Evolutionary conservation across 2,113 vertebrate species (phyloP), one percentile per base, ranked within the genome.

Genomic region (Nyctereutes procyonoides): DNA sequence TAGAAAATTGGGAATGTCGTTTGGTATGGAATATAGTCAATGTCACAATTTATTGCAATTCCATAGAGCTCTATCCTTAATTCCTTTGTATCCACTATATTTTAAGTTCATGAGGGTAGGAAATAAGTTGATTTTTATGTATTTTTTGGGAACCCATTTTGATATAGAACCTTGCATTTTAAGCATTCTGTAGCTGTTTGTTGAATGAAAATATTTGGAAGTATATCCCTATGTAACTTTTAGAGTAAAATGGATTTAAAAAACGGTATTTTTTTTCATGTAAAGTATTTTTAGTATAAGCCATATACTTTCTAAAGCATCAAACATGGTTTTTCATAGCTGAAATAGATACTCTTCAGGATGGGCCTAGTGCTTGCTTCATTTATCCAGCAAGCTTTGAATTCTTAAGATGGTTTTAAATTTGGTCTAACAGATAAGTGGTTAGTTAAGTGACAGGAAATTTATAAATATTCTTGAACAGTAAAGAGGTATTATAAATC

Each of bases 121-220:
- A 82, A 80, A 16, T 53, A 58, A 60, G n/a, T 81, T 87, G 73
- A 51, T n/a, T 60, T 82, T 56, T 38, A 69, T 30, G 6, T 5
- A 15, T 65, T 60, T 95, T 95, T 63, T 51, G 56, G 62, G 82
- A 4, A 86, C 15, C 9, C 51, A n/a, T 35, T 89, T 32, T 79
- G 20, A 53, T 90, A 89, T 19, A 43, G 10, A 26, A 38, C 35
- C 15, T 92, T 90, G 12, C 1, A 53, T 83, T 84, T 81, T 82
- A 88, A 76, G 56, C 20, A 89, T 89, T 71, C 28, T 77, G 9
- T 38, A 89, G n/a, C 9, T n/a, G 15, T 67, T 85, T n/a, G 15
- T 67, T 85, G 60, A 86, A n/a, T 88, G 35, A 93, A 74, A 76
- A 85, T 20, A 85, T 85, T 83, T 94, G 65, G 8, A 73, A 56